Base-by-base conservation (phyloP, 2,113 vertebrate genomes). In the Hyperopisus bebe region DNA sequence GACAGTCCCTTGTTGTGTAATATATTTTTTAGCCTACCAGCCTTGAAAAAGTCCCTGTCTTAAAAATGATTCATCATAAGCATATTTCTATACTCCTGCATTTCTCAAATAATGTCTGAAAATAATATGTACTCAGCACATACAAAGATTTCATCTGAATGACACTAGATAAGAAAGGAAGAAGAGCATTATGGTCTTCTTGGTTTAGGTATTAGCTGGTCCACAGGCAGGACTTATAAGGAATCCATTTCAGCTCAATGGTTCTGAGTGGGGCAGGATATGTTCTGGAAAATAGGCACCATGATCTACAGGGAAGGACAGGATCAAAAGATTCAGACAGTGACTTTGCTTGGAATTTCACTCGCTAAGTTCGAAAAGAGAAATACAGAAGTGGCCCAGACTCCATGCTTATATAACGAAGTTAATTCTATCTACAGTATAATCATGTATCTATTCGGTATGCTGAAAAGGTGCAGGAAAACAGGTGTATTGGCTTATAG, bases 271-370 rank as follows among this genome's bases (percentile, higher is more conserved):
- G 77, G 74, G 51, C 77, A 84, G 50, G 21, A 89, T 13, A 50
- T 80, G 46, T 89, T 50, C 24, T 48, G 50, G 80, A 89, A 84
- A 89, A 84, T 27, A 89, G 31, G 80, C n/a, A 89, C 44, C 35
- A 8, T 89, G 55, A 58, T 58, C 21, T 84, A 89, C 35, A 46
- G 80, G 47, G 39, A 83, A 58, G 27, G 74, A 83, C 19, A 17
- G 21, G 51, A 62, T 58, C 51, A 58, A 89, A 89, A 82, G 77
- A 55, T 3, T n/a, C 50, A 46, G 51, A 51, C 35, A 66, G 80
- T 62, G 19, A 89, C 21, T 84, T 8, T 7, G 83, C 39, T 7
- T 1, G 19, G 19, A 84, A 21, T 46, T 77, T 42, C 82, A 46
- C 42, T 51, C 0, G n/a, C 84, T 15, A 50, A 51, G 9, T 51